A percentile compares a stretch with the other conserved stretches of the same genome.
phyloP scores from a whole-genome alignment of 2,888 invertebrate species.

The Osmoderma eremita region DNA sequence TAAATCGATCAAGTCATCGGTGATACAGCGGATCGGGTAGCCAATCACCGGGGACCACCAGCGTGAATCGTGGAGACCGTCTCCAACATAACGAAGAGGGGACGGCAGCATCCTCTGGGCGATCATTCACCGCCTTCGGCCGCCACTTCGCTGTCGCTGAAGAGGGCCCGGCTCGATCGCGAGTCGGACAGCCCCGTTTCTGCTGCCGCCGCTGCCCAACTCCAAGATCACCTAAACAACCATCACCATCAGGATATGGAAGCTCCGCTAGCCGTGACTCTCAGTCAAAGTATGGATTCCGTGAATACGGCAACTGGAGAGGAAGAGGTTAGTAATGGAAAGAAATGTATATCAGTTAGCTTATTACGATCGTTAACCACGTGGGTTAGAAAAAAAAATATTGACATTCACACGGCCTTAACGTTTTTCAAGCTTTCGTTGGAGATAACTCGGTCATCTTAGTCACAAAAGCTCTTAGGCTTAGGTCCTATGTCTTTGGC shows the following conservation, averaged over 20 bases:
- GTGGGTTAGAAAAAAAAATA: no score
- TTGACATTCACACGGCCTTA: no score
- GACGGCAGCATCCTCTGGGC: constrained; percentile 63
- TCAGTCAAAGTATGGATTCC: constrained; percentile 97
- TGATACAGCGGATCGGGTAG: no score
- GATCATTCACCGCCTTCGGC: constrained; percentile 61
- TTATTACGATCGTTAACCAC: no score
- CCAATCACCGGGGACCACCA: constrained; percentile 46
- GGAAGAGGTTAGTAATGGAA: constrained; percentile 90
- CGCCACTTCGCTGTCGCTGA: constrained; percentile 61
- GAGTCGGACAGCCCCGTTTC: constrained; percentile 33
- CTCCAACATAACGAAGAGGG: constrained; percentile 64
- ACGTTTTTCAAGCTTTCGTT: no score
- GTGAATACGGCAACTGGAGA: constrained; percentile 95
- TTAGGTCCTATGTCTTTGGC: no score
- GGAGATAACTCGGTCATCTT: no score
- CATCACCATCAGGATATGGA: constrained; percentile 69
- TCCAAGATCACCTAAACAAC: no score
- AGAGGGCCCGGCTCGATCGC: constrained; percentile 60
- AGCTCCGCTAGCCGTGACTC: constrained; percentile 77
- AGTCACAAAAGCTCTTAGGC: no score
- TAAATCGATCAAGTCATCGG: constrained; percentile 16
- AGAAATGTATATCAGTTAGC: no score
- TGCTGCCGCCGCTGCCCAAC: constrained; percentile 53
- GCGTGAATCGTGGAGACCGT: constrained; percentile 64